Percentiles rank a stretch among this genome's conserved stretches.
These are phyloP conservation scores for Eupithecia pulchellata DNA, from an alignment of 2,888 invertebrate genomes.

Conservation along the genomic window DNA sequence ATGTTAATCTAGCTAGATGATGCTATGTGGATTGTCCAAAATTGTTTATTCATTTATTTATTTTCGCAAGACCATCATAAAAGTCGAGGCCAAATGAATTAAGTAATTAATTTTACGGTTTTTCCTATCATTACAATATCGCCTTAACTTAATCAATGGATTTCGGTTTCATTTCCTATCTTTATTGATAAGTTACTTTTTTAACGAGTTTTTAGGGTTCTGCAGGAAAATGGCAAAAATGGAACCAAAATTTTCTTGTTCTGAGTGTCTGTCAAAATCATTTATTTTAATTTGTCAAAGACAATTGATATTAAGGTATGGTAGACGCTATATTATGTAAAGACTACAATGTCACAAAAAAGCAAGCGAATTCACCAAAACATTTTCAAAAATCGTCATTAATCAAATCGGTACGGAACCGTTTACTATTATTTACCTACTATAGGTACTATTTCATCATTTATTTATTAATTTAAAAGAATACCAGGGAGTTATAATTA, in stretches of 20 bases:
- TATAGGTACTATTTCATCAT: too few relatives aligned
- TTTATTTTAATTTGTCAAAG: neutral
- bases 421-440: too few relatives aligned
- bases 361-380: too few relatives aligned
- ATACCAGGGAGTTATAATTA: too few relatives aligned
- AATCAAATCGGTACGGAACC: neutral
- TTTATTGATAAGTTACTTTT: neutral
- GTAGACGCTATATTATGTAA: too few relatives aligned
- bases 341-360: too few relatives aligned
- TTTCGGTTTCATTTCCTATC: slow-evolving; percentile 12
- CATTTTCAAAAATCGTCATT: neutral
- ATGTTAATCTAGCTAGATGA: too few relatives aligned
- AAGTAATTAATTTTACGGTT: slow-evolving; percentile 4
- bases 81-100: slow-evolving; percentile 2
- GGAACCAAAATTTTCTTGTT: neutral
- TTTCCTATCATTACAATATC: slow-evolving; percentile 9
- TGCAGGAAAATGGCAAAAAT: neutral
- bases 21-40: too few relatives aligned
- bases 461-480: too few relatives aligned
- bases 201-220: slow-evolving; percentile 3
- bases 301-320: too few relatives aligned
- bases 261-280: neutral
- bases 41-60: too few relatives aligned
- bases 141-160: slow-evolving; percentile 9
- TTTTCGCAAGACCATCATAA: too few relatives aligned